These are phyloP conservation scores for Anarsia innoxiella DNA, from an alignment of 2,888 invertebrate genomes.

Conservation along the genomic window DNA sequence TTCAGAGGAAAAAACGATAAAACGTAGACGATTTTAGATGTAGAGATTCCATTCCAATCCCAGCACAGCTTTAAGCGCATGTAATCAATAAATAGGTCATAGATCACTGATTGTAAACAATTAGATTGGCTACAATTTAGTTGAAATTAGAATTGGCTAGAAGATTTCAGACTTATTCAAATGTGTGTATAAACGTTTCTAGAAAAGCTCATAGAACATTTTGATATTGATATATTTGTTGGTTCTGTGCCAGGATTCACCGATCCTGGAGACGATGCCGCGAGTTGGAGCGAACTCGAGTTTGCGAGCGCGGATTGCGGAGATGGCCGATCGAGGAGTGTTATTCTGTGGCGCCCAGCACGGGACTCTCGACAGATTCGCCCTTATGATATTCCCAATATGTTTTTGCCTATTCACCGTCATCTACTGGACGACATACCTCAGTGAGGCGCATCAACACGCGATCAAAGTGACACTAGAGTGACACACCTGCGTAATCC, in stretches of 20 bases:
- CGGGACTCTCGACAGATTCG: conserved; percentile 75
- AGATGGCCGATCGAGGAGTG: conserved; percentile 67
- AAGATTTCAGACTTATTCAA: background rate
- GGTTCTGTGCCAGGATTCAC: conserved; percentile 50
- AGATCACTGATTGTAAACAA: background rate
- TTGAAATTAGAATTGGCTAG: conserved; percentile 2
- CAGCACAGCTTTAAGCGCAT: conserved; percentile 31
- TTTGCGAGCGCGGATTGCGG: conserved; percentile 45
- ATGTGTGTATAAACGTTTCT: background rate
- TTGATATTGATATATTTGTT: background rate
- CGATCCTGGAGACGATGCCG: conserved; percentile 58
- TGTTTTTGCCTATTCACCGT: conserved; percentile 74
- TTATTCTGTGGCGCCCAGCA: conserved; percentile 78
- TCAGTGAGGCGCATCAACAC: conserved; percentile 69
- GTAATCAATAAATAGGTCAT: too few species aligned
- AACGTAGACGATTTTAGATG: background rate
- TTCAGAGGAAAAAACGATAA: background rate
- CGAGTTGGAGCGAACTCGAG: conserved; percentile 39
- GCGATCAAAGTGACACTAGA: conserved; percentile 24
- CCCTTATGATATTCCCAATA: conserved; percentile 76
- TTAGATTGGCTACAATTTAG: background rate
- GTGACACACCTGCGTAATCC: background rate
- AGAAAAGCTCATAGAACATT: too few species aligned
- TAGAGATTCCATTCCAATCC: conserved; percentile 7
- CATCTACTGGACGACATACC: conserved; percentile 77